Evolutionary conservation across 1,140 invertebrate genomes (phyloP), one percentile per base, ranked within the genome.

Genomic region (Leptopilina clavipes): DNA sequence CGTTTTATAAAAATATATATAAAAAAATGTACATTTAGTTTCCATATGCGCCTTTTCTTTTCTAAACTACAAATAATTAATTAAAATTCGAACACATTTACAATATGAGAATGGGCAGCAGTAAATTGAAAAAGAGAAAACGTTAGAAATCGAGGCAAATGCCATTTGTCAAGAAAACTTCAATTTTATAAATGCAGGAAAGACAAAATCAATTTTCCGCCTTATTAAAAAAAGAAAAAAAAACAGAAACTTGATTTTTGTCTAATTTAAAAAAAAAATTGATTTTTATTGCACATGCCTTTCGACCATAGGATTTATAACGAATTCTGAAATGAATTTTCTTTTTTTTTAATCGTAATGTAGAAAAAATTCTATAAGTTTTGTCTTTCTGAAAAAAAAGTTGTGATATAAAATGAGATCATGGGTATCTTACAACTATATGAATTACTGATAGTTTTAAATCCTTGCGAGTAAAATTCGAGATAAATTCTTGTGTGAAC

Each of bases 391-490:
- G 6, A 14, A 11, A 37, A 65, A 65, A 65, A n/a, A 65, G 59
- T 65, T 31, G 59, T n/a, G 22, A 37, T 14, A 65, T 65, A 31
- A 52, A 25, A 65, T 65, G 59, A 65, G 59, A 65, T 65, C 59
- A 37, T 31, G 59, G 59, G 3, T n/a, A 8, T 7, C 59, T 65
- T 65, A 37, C 9, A n/a, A 14, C 59, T 65, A 25, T 65, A 65
- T 31, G n/a, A 31, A 31, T 65, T 65, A 40, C 37, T n/a, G n/a
- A 9, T 9, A 9, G 18, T 59, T 48, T 48, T 12, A 11, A 18
- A 65, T 65, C 56, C 19, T 25, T 65, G 19, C 56, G 56, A 65
- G 56, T 14, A 65, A 25, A 52, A 7, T 40, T 40, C 37, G 37
- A 40, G 37, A 40, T 6, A 40, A 9, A 40, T 40, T 40, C 7